These are phyloP conservation scores for Trichonephila clavata DNA, from an alignment of 1,140 invertebrate genomes.

Conservation along the genomic window DNA sequence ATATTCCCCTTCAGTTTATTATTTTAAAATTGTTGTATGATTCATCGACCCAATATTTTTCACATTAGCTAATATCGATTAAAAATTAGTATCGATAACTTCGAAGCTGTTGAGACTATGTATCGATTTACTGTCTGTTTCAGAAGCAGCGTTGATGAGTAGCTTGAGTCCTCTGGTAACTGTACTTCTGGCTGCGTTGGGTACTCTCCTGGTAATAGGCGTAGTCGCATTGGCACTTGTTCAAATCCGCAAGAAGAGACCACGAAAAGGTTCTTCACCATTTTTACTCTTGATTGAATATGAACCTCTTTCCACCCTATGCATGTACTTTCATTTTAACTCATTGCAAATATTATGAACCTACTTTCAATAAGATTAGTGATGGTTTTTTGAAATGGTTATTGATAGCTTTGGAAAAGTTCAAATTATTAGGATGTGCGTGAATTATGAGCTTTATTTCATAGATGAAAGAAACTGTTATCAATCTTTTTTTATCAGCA, in stretches of 20 bases:
- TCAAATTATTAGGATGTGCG: neutral
- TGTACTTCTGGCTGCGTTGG: slow-evolving; percentile 47
- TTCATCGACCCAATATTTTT: too few relatives aligned
- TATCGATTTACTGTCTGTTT: slow-evolving; percentile 15
- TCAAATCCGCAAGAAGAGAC: slow-evolving; percentile 43
- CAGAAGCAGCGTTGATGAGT: slow-evolving; percentile 37
- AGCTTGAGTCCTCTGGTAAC: slow-evolving; percentile 48
- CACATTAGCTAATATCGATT: neutral
- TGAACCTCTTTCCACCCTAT: neutral
- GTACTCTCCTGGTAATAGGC: slow-evolving; percentile 64
- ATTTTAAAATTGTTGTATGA: too few relatives aligned
- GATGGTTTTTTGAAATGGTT: neutral
- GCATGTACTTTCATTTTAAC: neutral
- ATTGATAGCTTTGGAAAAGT: neutral
- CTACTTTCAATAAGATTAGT: neutral
- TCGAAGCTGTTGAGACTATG: neutral
- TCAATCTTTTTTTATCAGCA: too few relatives aligned
- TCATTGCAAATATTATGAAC: neutral
- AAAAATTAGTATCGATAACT: neutral
- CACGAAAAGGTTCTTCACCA: slow-evolving; percentile 42
- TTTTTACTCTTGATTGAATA: slow-evolving; percentile 3
- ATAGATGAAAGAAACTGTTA: too few relatives aligned
- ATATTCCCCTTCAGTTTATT: too few relatives aligned
- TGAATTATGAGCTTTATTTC: neutral
- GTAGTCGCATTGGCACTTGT: slow-evolving; percentile 57